phyloP scores from a whole-genome alignment of 2,888 invertebrate species.

The Platycnemis pennipes region DNA sequence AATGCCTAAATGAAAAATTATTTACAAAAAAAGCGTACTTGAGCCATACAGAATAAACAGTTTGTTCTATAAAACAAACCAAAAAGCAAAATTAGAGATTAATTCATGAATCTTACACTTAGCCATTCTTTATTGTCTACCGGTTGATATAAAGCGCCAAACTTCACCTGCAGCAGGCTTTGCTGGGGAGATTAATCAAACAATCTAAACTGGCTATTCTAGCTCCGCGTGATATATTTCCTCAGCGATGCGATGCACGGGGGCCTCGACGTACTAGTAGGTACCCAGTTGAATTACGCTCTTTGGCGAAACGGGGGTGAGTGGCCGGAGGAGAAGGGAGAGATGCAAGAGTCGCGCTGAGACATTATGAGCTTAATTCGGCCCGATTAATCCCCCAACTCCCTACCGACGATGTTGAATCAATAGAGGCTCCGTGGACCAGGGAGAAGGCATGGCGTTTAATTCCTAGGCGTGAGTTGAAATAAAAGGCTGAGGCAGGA shows the following conservation, averaged over 20 bases:
- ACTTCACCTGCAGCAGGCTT: not conserved
- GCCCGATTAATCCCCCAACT: not conserved
- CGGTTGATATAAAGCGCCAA: not conserved
- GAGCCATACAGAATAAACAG: too few relatives aligned
- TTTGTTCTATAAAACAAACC: not conserved
- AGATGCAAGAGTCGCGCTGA: not conserved
- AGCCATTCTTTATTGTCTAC: not conserved
- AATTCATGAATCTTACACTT: not conserved
- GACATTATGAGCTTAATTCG: conserved; percentile 13
- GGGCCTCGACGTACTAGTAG: not conserved
- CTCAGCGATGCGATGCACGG: not conserved
- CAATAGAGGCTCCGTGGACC: not conserved
- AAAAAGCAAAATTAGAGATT: not conserved
- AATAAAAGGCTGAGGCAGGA: not conserved
- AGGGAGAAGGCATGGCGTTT: not conserved
- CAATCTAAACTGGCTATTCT: conserved; percentile 21
- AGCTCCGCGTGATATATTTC: not conserved
- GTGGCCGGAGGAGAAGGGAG: not conserved
- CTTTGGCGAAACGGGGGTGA: not conserved
- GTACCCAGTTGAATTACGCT: not conserved
- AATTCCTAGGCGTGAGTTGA: not conserved
- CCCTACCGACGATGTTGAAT: not conserved
- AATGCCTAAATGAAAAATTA: too few relatives aligned
- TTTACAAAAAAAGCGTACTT: too few relatives aligned
- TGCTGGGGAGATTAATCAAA: not conserved